Conservation (phyloP, 2,888 invertebrate species). For the Ichneumoninae sp. region DNA sequence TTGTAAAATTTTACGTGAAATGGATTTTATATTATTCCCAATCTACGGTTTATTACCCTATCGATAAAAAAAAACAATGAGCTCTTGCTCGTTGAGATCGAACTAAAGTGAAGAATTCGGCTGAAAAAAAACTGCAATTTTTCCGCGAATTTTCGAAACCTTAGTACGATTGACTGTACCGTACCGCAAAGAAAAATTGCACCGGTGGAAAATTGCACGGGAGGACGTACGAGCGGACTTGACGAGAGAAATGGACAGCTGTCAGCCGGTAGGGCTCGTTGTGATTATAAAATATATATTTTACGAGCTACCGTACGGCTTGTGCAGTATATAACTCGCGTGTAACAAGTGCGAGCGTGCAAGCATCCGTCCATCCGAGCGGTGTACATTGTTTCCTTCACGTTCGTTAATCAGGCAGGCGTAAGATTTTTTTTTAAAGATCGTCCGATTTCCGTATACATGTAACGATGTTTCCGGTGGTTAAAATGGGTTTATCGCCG, state of each 20-base stretch:
- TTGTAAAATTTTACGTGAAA: too few species aligned
- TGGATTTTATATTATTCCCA: too few species aligned
- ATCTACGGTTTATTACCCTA: too few species aligned
- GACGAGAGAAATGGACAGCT: not conserved
- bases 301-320: slow-evolving; percentile 19
- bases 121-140: too few species aligned
- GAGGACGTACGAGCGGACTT: too few species aligned
- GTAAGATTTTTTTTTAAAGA: slow-evolving; percentile 58
- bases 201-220: not conserved
- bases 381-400: slow-evolving; percentile 68
- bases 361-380: slow-evolving; percentile 59
- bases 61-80: not conserved
- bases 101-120: too few species aligned
- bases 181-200: too few species aligned
- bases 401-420: slow-evolving; percentile 68
- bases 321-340: slow-evolving; percentile 19
- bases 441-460: slow-evolving; percentile 69
- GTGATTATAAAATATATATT: slow-evolving; percentile 20
- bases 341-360: slow-evolving; percentile 29
- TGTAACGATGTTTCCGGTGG: slow-evolving; percentile 68
- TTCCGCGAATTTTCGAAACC: too few species aligned
- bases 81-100: too few species aligned
- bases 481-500: slow-evolving; percentile 53
- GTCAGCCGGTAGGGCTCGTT: not conserved
- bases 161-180: too few species aligned